Percentiles rank a stretch among this genome's conserved stretches.
Evolutionary conservation across 2,113 vertebrate species (phyloP).

Genomic region (Ranitomeya variabilis): DNA sequence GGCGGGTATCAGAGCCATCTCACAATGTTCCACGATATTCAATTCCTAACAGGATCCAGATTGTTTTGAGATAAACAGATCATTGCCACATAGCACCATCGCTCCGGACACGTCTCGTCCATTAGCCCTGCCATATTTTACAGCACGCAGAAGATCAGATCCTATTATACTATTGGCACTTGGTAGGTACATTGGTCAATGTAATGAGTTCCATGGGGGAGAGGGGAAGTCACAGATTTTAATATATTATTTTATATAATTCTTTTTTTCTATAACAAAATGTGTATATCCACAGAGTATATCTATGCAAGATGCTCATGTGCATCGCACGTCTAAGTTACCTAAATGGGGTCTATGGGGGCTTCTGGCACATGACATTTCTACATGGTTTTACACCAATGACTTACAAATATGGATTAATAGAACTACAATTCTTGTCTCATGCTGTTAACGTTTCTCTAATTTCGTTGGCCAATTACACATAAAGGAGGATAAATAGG

Average conservation of each 20-base stretch:
- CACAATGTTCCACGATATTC: slow-evolving; percentile 10
- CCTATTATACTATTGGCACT: slow-evolving; percentile 24
- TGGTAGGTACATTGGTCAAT: not conserved
- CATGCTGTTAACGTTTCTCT: not conserved
- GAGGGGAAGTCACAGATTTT: not conserved
- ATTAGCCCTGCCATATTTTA: not conserved
- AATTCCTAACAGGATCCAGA: slow-evolving; percentile 13
- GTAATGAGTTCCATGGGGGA: not conserved
- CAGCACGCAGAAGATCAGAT: not conserved
- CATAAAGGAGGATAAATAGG: not conserved
- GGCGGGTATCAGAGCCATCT: slow-evolving; percentile 23
- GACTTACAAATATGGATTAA: not conserved
- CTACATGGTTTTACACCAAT: not conserved
- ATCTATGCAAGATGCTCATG: not conserved
- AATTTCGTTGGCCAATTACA: too few relatives aligned
- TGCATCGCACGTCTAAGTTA: too few relatives aligned
- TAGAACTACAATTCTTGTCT: not conserved
- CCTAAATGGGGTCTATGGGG: not conserved
- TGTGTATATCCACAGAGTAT: not conserved
- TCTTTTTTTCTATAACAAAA: not conserved
- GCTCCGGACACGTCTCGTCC: not conserved
- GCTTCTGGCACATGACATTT: not conserved
- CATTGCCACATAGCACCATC: slow-evolving; percentile 21
- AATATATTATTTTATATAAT: not conserved
- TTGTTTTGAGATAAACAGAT: slow-evolving; percentile 3